These are phyloP conservation scores for Aurelia sp. DNA, from an alignment of 30 jellyfish, hydroid and myxozoan genomes.

Conservation along the genomic window DNA sequence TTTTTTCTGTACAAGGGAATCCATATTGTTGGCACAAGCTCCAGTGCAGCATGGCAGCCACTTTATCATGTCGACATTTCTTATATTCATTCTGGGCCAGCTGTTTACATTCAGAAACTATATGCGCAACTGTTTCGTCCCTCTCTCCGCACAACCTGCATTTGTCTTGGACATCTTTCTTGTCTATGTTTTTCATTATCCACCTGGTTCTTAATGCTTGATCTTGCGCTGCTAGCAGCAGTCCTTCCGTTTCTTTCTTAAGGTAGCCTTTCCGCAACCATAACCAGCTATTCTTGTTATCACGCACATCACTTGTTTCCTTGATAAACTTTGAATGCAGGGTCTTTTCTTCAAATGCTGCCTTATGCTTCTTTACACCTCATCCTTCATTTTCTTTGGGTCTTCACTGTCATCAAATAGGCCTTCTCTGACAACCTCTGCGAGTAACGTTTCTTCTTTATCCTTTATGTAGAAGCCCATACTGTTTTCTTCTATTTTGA, in stretches of 20 bases:
- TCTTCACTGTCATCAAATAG: too few species aligned
- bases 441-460: too few species aligned
- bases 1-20: slow-evolving; percentile 27
- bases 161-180: slow-evolving; percentile 6
- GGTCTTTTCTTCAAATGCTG: slow-evolving; percentile 20
- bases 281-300: too few species aligned
- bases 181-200: not conserved
- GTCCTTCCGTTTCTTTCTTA: too few species aligned
- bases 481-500: too few species aligned
- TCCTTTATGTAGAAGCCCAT: too few species aligned
- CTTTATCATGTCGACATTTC: slow-evolving; percentile 22
- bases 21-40: not conserved
- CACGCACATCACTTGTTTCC: too few species aligned
- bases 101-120: slow-evolving; percentile 6
- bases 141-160: slow-evolving; percentile 40
- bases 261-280: too few species aligned
- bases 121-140: slow-evolving; percentile 35
- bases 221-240: slow-evolving; percentile 22
- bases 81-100: slow-evolving; percentile 25
- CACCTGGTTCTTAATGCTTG: not conserved
- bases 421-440: too few species aligned
- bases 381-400: slow-evolving; percentile 7
- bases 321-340: not conserved
- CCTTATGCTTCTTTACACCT: slow-evolving; percentile 5
- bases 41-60: slow-evolving; percentile 26